Evolutionary conservation across 2,888 invertebrate species (phyloP), one percentile per base, ranked within the genome.

Genomic region (Onchidella celtica): DNA sequence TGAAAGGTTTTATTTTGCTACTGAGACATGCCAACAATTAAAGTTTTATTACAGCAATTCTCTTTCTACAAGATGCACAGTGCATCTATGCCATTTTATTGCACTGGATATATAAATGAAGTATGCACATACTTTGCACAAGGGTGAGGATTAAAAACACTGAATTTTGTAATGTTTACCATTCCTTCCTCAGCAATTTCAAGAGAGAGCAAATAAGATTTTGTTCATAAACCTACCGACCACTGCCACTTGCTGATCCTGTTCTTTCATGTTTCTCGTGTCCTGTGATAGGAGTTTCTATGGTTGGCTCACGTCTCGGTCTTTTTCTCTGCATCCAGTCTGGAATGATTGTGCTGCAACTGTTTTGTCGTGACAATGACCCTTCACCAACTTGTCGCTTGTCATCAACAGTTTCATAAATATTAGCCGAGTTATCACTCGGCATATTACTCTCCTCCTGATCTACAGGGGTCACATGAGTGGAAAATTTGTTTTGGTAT

Each of bases 311-410:
- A 9, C 1, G 27, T 14, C 61, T 59, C 1, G 36, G 24, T 38
- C 24, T 73, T 27, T 61, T 66, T 32, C 55, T 57, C 69, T 40
- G 61, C 73, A 63, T 61, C 72, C 81, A 61, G 27, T 55, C 24
- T 65, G 69, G 36, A 66, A 70, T 76, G 36, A 34, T 32, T 61
- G 70, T 73, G 38, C 32, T 61, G 38, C 63, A 57, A 24, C 36
- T 32, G 68, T 63, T 36, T 6, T 47, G 3, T 27, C 40, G 65
- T 70, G 70, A 59, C 27, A 59, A 61, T 6, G 59, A 21, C 34
- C 11, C 32, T 36, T 0, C 0, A 14, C 36, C 24, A 9, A 14
- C 6, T 59, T 1, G 24, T 36, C 57, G 34, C 32, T 72, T 24
- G 24, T 24, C 27, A 21, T 57, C 38, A 21, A 32, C 11, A 21